These are phyloP conservation scores for Griposia aprilina DNA, from an alignment of 2,888 invertebrate species.

Conservation along the genomic window DNA sequence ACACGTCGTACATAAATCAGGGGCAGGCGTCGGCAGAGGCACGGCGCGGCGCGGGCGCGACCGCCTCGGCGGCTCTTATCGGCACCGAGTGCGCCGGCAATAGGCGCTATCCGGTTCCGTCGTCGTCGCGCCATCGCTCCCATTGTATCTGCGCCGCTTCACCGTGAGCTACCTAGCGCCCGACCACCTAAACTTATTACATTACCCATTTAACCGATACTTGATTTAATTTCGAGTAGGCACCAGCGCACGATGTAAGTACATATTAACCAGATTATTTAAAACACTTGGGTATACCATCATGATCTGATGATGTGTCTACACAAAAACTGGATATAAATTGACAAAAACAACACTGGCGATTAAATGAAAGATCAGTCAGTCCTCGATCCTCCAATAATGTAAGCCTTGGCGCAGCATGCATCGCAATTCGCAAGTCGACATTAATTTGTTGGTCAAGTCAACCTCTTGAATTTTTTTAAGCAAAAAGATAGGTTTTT, in stretches of 20 bases:
- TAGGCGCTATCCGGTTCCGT: constrained; percentile 90
- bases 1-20: constrained; percentile 90
- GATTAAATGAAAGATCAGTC: neutral
- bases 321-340: no score
- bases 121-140: constrained; percentile 80
- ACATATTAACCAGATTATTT: constrained; percentile 1
- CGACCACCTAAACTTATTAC: constrained; percentile 82
- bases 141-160: constrained; percentile 79
- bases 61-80: constrained; percentile 83
- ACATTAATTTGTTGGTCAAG: neutral
- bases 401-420: neutral
- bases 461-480: neutral
- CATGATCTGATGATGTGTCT: no score
- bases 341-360: neutral
- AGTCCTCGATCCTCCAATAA: neutral
- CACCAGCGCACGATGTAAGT: neutral
- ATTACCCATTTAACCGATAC: constrained; percentile 82
- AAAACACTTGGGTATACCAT: neutral
- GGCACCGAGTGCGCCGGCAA: constrained; percentile 86
- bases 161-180: constrained; percentile 73
- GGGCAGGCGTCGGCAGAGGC: constrained; percentile 77
- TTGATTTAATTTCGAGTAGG: constrained; percentile 68
- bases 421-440: neutral
- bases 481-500: no score
- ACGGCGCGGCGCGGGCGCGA: constrained; percentile 71